Evolutionary conservation across 1,140 invertebrate genomes (phyloP).

Genomic region (Sarcophaga bullata): DNA sequence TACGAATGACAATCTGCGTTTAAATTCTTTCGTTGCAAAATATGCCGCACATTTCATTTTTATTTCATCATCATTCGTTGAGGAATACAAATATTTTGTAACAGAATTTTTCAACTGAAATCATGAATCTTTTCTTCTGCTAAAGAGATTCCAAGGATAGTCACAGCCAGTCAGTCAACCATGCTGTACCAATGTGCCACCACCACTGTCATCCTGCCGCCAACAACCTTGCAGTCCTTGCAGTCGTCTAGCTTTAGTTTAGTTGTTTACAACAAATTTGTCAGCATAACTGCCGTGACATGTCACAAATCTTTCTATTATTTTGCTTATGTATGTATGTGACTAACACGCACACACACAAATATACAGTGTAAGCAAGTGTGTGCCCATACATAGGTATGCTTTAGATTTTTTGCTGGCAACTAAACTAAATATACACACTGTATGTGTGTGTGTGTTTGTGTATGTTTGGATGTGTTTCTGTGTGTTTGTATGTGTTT

Average conservation of each 20-base stretch:
- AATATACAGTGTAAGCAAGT: no score
- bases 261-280: slow-evolving; percentile 38
- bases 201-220: not conserved
- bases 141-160: no score
- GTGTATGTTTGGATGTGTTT: not conserved
- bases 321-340: not conserved
- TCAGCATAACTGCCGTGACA: slow-evolving; percentile 25
- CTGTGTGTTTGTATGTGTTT: not conserved
- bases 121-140: no score
- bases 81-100: not conserved
- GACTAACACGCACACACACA: not conserved
- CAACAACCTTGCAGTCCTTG: not conserved
- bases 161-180: not conserved
- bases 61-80: not conserved
- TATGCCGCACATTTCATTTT: not conserved
- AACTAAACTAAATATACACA: no score
- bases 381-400: not conserved
- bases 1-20: not conserved
- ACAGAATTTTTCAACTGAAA: not conserved
- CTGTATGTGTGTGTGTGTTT: no score
- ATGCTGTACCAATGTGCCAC: not conserved
- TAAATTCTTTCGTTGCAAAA: slow-evolving; percentile 8
- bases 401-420: not conserved
- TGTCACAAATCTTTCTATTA: slow-evolving; percentile 11
- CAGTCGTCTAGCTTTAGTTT: slow-evolving; percentile 11